Evolutionary conservation across 2,888 invertebrate species (phyloP).

Genomic region (Selenia dentaria): DNA sequence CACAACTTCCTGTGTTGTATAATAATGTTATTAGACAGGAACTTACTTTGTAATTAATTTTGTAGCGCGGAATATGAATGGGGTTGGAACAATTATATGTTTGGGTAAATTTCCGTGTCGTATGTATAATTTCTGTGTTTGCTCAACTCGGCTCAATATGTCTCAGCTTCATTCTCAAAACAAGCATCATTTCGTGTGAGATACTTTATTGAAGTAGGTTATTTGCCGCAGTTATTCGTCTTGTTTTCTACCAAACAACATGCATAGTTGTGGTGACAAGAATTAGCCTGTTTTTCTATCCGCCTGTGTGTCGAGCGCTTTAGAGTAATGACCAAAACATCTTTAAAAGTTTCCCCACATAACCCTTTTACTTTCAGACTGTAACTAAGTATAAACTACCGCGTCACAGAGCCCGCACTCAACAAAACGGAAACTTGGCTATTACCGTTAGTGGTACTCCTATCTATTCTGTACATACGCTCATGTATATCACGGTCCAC

Average conservation of each 20-base stretch:
- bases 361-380: background rate
- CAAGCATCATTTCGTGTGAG: too few species aligned
- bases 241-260: too few species aligned
- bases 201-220: too few species aligned
- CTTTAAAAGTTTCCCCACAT: background rate
- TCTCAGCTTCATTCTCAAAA: too few species aligned
- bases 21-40: conserved; percentile 41
- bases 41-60: conserved; percentile 39
- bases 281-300: too few species aligned
- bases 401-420: conserved; percentile 5
- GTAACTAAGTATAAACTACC: background rate
- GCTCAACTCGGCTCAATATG: background rate
- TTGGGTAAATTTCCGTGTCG: background rate
- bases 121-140: background rate
- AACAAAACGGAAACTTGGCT: conserved; percentile 14
- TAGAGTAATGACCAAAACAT: background rate
- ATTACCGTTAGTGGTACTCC: conserved; percentile 10
- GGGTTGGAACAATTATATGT: background rate
- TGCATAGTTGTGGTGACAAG: too few species aligned
- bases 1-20: conserved; percentile 49
- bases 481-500: conserved; percentile 10
- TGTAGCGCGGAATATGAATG: conserved; percentile 7
- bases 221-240: too few species aligned
- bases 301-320: background rate
- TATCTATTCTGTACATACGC: conserved; percentile 1